phyloP scores from a whole-genome alignment of 2,797 vertebrate species.

The Linurgus olivaceus region DNA sequence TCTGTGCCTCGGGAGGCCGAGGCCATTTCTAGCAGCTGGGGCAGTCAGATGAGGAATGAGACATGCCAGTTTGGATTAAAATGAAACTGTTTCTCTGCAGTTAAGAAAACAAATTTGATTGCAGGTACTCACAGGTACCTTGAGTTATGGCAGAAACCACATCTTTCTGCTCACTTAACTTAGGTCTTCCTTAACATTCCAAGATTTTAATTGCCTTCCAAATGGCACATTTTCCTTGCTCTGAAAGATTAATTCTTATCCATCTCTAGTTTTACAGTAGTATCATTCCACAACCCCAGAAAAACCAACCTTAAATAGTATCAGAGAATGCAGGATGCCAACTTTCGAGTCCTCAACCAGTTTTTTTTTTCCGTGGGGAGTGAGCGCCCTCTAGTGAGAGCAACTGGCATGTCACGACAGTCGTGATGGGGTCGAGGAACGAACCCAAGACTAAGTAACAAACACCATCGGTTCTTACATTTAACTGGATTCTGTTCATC shows the following conservation, averaged over 20 bases:
- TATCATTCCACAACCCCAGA: neutral
- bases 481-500: neutral
- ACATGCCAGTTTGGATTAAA: neutral
- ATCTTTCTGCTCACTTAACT: neutral
- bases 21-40: neutral
- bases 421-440: fast-evolving
- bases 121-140: neutral
- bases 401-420: neutral
- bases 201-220: neutral
- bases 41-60: neutral
- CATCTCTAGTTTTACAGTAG: neutral
- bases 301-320: neutral
- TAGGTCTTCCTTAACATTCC: neutral
- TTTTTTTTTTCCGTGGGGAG: neutral
- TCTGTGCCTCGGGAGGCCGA: neutral
- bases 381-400: conserved; percentile 22
- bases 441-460: fast-evolving
- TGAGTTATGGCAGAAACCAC: neutral
- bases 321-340: neutral
- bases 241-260: neutral
- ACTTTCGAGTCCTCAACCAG: fast-evolving
- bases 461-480: neutral
- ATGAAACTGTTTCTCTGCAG: neutral
- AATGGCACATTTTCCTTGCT: neutral
- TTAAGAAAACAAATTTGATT: neutral